phyloP scores from a whole-genome alignment of 2,797 vertebrate species.

The Sebastes glaucus region DNA sequence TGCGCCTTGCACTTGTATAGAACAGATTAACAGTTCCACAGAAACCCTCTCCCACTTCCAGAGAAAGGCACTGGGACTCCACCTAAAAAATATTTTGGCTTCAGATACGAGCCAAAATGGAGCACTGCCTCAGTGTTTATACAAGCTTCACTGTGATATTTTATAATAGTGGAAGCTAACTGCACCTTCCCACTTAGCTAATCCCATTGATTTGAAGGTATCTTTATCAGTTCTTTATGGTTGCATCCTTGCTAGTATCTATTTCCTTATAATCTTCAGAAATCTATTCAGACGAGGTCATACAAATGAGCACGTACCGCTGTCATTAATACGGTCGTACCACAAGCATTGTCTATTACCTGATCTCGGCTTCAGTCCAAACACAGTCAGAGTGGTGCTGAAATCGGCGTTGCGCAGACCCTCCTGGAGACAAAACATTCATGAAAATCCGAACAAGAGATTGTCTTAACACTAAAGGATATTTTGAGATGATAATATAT shows the following conservation, averaged over 20 bases:
- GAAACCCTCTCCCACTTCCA: constrained; percentile 53
- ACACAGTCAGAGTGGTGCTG: constrained; percentile 85
- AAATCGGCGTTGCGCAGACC: constrained; percentile 86
- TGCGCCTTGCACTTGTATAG: not conserved
- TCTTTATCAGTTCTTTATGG: too few species aligned
- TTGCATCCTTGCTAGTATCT: not conserved
- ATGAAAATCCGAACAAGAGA: not conserved
- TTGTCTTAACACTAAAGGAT: not conserved
- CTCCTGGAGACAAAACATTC: constrained; percentile 80
- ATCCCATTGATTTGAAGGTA: not conserved
- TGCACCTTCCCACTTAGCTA: not conserved
- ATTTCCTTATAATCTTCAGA: not conserved
- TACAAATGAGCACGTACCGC: not conserved
- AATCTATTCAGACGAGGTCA: not conserved
- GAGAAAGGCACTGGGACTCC: constrained; percentile 26
- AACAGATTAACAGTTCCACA: constrained; percentile 20
- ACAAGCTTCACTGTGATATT: not conserved
- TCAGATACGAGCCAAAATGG: not conserved
- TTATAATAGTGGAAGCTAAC: not conserved
- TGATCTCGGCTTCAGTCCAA: constrained; percentile 97
- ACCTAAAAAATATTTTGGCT: constrained; percentile 4
- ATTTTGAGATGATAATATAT: not conserved
- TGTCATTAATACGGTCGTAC: not conserved
- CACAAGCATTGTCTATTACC: constrained; percentile 74
- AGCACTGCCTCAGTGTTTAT: not conserved